Conservation (phyloP, 2,888 invertebrate genomes). For the Epirrhoe tristata region DNA sequence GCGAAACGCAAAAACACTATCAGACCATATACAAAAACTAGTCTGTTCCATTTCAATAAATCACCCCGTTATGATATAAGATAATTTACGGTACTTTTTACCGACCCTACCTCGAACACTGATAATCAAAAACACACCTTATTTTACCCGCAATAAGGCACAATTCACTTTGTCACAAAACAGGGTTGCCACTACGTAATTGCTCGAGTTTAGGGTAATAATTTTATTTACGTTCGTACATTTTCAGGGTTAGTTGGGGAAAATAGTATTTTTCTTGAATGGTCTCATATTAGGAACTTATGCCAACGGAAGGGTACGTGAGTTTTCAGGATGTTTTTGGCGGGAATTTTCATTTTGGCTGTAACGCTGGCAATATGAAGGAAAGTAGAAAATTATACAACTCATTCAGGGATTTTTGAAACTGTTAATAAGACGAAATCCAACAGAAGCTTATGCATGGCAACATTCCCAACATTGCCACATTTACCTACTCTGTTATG, state of each 20-base stretch:
- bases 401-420: no score
- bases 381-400: constrained; percentile 21
- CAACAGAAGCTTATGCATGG: no score
- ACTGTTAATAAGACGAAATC: no score
- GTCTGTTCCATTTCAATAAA: constrained; percentile 39
- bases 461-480: no score
- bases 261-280: constrained; percentile 40
- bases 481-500: no score
- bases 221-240: constrained; percentile 45
- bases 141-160: constrained; percentile 15
- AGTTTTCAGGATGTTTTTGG: constrained; percentile 6
- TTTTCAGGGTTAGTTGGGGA: constrained; percentile 40
- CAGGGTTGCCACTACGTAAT: constrained; percentile 46
- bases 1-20: constrained; percentile 16
- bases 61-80: constrained; percentile 40
- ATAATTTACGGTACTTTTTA: constrained; percentile 43
- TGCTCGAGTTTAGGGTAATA: constrained; percentile 46
- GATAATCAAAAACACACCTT: constrained; percentile 34
- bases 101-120: constrained; percentile 29
- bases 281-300: constrained; percentile 27
- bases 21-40: constrained; percentile 37
- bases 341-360: constrained; percentile 25
- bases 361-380: constrained; percentile 10
- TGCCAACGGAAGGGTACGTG: constrained; percentile 18
- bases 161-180: constrained; percentile 12